Conservation (phyloP, 2,113 vertebrate species). For the Microtus pennsylvanicus region DNA sequence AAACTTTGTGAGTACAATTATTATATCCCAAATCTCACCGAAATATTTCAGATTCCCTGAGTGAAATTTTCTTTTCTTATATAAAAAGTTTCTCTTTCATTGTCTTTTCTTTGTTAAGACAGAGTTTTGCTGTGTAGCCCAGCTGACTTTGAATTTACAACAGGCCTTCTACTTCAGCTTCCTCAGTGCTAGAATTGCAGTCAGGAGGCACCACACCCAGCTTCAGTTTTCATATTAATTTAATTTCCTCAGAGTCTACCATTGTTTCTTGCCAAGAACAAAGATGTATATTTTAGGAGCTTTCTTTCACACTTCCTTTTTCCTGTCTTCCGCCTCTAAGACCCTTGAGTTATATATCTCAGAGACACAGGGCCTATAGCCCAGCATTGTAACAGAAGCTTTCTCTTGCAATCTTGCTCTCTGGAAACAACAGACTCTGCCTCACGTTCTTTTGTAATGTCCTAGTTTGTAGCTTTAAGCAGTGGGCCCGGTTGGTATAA, state of each 20-base stretch:
- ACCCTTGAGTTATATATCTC: neutral
- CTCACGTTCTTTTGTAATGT: neutral
- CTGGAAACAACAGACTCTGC: conserved; percentile 19
- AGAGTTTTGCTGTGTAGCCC: neutral
- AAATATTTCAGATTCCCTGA: conserved; percentile 45
- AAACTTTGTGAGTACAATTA: conserved; percentile 32
- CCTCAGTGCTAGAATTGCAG: neutral
- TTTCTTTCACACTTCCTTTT: conserved; percentile 29
- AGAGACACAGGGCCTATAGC: conserved; percentile 1
- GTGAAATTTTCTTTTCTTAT: conserved; percentile 38
- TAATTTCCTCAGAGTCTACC: conserved; percentile 51
- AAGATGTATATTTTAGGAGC: conserved; percentile 60
- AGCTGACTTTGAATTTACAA: neutral
- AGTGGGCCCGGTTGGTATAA: neutral
- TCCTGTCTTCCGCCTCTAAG: conserved; percentile 18
- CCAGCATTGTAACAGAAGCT: conserved; percentile 18
- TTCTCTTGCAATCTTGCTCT: conserved; percentile 34
- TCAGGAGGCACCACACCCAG: no score
- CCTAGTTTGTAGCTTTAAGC: neutral
- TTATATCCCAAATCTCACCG: neutral
- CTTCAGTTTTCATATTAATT: conserved; percentile 36
- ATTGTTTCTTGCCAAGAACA: conserved; percentile 50
- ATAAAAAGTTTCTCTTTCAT: neutral
- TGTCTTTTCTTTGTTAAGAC: neutral
- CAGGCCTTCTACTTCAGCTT: neutral